Conservation (phyloP, 2,888 invertebrate species). For the Bombyx huttoni region DNA sequence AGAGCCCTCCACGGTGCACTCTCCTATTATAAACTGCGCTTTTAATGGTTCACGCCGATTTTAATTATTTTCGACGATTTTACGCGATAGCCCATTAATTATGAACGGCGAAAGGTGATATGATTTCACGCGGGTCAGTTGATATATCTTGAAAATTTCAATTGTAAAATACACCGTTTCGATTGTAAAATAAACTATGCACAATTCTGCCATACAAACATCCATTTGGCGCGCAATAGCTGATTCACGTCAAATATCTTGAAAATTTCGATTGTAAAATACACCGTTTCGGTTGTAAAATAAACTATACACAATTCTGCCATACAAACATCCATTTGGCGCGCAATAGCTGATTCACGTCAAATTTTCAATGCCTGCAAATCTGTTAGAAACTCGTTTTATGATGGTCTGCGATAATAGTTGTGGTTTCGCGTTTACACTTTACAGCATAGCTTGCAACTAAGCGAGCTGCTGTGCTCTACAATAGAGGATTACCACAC, state of each 20-base stretch:
- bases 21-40: constrained; percentile 71
- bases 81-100: constrained; percentile 19
- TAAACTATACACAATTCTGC: no score
- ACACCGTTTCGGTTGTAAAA: no score
- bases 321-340: constrained; percentile 52
- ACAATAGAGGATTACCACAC: constrained; percentile 63
- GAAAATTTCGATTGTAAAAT: no score
- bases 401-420: constrained; percentile 54
- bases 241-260: no score
- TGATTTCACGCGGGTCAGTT: no score
- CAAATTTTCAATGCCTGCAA: constrained; percentile 45
- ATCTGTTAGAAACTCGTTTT: constrained; percentile 65
- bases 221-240: no score
- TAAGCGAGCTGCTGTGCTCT: constrained; percentile 47
- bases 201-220: no score
- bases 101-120: not conserved
- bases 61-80: constrained; percentile 61
- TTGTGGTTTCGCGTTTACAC: constrained; percentile 35
- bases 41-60: constrained; percentile 67
- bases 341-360: constrained; percentile 53
- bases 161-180: no score
- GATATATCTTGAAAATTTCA: no score
- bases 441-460: constrained; percentile 31
- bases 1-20: constrained; percentile 63
- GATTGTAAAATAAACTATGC: no score